These are phyloP conservation scores for Cybosia mesomella DNA, from an alignment of 2,888 invertebrate genomes.

Conservation along the genomic window DNA sequence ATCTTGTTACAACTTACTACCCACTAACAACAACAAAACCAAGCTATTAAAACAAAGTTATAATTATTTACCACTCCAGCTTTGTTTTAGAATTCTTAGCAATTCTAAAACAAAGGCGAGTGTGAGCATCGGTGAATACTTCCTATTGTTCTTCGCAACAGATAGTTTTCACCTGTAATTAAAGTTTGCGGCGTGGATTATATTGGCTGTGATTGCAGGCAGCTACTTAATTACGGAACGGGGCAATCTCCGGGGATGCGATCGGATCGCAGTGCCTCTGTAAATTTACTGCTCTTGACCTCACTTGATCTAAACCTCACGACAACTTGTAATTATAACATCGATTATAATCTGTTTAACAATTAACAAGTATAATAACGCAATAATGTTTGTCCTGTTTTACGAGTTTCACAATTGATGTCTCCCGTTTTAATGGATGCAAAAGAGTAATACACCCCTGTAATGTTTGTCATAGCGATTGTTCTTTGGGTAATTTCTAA, in stretches of 20 bases:
- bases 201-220: constrained; percentile 72
- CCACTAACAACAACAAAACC: constrained; percentile 38
- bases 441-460: constrained; percentile 49
- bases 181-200: constrained; percentile 72
- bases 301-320: constrained; percentile 65
- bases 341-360: constrained; percentile 51
- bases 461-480: constrained; percentile 54
- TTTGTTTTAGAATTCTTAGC: constrained; percentile 26
- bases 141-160: constrained; percentile 55
- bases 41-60: constrained; percentile 54
- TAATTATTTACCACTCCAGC: constrained; percentile 49
- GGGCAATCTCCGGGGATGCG: constrained; percentile 59
- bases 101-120: constrained; percentile 50
- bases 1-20: constrained; percentile 49
- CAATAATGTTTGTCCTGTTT: constrained; percentile 42
- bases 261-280: constrained; percentile 61
- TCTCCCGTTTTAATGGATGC: constrained; percentile 39
- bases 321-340: constrained; percentile 61
- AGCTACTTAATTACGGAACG: constrained; percentile 76
- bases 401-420: constrained; percentile 46
- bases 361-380: constrained; percentile 50
- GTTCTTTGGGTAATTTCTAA: constrained; percentile 54
- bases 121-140: constrained; percentile 42
- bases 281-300: constrained; percentile 79
- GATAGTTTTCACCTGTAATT: constrained; percentile 70